Evolutionary conservation across 2,113 vertebrate species (phyloP), one percentile per base, ranked within the genome.

Genomic region (Tragelaphus strepsiceros): DNA sequence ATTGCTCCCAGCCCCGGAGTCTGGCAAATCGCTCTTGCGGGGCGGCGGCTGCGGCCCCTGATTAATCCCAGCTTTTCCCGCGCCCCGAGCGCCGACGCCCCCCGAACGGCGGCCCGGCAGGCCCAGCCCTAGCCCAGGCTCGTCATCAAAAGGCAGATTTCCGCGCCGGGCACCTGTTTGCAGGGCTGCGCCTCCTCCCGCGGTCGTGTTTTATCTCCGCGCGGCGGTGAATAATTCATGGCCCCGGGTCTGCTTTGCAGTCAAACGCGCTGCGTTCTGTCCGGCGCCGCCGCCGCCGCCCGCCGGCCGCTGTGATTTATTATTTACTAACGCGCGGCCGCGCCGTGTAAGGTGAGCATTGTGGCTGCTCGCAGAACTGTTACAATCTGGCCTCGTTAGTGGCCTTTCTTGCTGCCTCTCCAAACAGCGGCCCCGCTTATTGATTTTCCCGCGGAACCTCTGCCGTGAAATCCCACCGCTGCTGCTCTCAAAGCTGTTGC

Each of bases 291-390:
- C 99, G 99, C 99, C 99, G 99, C 99, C 99, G 99, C 99, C 99
- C 99, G 99, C 99, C 99, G 99, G 98, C 99, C 99, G 99, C 99
- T 99, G 99, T 99, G 99, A 99, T 99, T 99, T 99, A 99, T 99
- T 99, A 99, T 99, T 99, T 99, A 99, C 99, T 98, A 99, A 99
- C 99, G 99, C 99, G 99, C 99, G 99, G 99, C 99, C 99, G 99
- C 99, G 99, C 99, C 99, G 98, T 99, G 98, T 99, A 99, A 99
- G 99, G 99, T 99, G 99, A 99, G 99, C 99, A 98, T 98, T 99
- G 99, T 98, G 99, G 99, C 99, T 99, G 99, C 99, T 99, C 99
- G 98, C 99, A 99, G 99, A 99, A 99, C 99, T 99, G 99, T 99
- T 99, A 99, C 99, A 99, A 99, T 99, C 99, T 99, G 98, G 99